A percentile compares a stretch with the other conserved stretches of the same genome.
Conservation (phyloP, 2,797 vertebrate genomes). For the Borostomias antarcticus region DNA sequence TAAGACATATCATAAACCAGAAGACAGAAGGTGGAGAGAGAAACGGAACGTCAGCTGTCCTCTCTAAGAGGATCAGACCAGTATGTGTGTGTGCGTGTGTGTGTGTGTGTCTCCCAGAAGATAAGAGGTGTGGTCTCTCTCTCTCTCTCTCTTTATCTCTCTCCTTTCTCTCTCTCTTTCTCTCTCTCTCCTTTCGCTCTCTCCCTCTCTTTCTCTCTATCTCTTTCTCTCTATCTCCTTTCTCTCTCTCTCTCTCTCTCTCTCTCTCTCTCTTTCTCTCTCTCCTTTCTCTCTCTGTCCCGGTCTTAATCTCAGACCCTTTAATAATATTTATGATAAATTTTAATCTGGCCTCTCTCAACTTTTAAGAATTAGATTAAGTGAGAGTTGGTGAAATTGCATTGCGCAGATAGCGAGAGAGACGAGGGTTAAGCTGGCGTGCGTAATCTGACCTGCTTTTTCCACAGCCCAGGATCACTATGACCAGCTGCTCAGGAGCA, state of each 20-base stretch:
- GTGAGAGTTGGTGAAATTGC: constrained; percentile 48
- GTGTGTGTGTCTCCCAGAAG: constrained; percentile 23
- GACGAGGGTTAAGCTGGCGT: constrained; percentile 49
- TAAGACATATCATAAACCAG: constrained; percentile 45
- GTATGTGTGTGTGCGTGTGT: constrained; percentile 15
- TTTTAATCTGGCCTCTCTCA: constrained; percentile 37
- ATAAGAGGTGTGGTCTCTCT: constrained; percentile 29
- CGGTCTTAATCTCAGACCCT: constrained; percentile 50
- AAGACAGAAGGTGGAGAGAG: constrained; percentile 25
- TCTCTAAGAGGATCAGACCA: constrained; percentile 52
- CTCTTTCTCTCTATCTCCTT: neutral
- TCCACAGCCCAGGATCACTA: constrained; percentile 40
- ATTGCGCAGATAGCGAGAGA: constrained; percentile 36
- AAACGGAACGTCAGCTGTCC: constrained; percentile 49
- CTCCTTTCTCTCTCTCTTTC: constrained; percentile 5
- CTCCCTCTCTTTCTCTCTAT: constrained; percentile 1
- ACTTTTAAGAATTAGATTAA: constrained; percentile 44
- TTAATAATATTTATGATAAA: constrained; percentile 54
- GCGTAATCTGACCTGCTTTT: constrained; percentile 54
- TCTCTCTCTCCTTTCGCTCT: constrained; percentile 6
- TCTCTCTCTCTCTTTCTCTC: neutral
- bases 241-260: constrained; percentile 5
- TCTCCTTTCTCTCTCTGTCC: neutral
- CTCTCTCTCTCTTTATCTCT: neutral
- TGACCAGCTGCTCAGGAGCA: constrained; percentile 45